Base-by-base conservation (phyloP, 2,888 invertebrate species). In the Drosophila buzzatii region DNA sequence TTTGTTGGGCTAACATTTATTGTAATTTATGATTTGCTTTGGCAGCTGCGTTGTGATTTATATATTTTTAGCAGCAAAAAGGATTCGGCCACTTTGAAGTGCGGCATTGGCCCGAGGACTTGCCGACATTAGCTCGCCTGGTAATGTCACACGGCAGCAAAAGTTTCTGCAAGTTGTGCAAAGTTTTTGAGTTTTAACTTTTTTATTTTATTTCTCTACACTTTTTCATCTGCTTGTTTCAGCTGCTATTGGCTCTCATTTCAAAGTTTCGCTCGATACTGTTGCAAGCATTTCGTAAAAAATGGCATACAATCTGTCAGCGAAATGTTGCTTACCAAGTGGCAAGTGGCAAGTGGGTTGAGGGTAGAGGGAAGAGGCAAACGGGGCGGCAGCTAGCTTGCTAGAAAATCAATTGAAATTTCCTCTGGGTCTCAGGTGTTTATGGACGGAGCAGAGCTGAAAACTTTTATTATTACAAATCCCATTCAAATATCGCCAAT, bases 241-340 rank as follows among this genome's bases (percentile, higher is more conserved):
- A 86, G 85, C 79, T 82, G 85, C 80, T 71, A 82, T 74, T 75
- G 60, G 58, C 53, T 73, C 67, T 70, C 73, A 79, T 79, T 79
- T 72, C 57, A 86, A 86, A 86, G 76, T 86, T 86, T 78, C 66
- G 44, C 77, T 55, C 81, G 77, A 84, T 85, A 88, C 82, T 88
- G 84, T 86, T 82, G 85, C 85, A 84, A 81, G 82, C 73, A 82
- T 75, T 79, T 62, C 55, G 61, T 75, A 72, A 85, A 82, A 87
- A 86, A 88, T 87, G 78, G 88, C 86, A 88, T 86, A 88, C 86
- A 87, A 87, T 87, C 86, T 87, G 88, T 87, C 88, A 87, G 79
- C 73, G 77, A 81, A 79, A 79, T 80, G 81, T 52, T 77, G 77
- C 74, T 77, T 55, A 67, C 63, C 74, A 74, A 73, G 61, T 68